Base-by-base conservation (phyloP, 2,797 vertebrate genomes). In the Chaenodraco wilsoni region DNA sequence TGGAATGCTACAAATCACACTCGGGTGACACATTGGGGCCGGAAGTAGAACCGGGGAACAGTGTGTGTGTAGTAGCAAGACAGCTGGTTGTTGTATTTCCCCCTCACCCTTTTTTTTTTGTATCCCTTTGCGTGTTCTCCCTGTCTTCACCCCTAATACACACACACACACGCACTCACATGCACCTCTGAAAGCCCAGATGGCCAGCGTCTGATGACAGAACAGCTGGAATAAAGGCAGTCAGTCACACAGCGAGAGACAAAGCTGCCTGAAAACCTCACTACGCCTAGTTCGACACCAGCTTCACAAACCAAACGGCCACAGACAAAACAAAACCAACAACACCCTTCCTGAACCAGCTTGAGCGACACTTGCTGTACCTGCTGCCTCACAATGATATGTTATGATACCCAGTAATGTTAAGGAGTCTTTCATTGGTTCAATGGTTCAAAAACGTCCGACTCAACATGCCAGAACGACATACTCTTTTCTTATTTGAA, bases 21-120 rank as follows among this genome's bases (percentile, higher is more conserved):
- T 49, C 2, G 27, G 63, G 87, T 82, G 83, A 90, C 84, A 87
- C 72, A 49, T 37, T 73, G 43, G 64, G 79, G 61, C 82, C 70
- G 75, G 79, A 84, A 89, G 87, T 79, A 43, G 44, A 63, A 48
- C 68, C 19, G 9, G 64, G 77, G 65, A 76, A 76, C 74, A 71
- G 81, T 62, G 68, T 62, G 68, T 73, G 84, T 21, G 21, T 21
- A 21, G 21, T 12, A 81, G 72, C 59, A 52, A 74, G 88, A 93
- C 93, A 95, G 94, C 94, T 94, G 94, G 83, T 85, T 83, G 84
- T 87, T 90, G 83, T 84, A 86, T 83, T 87, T 70, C 67, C 79
- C 77, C 87, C 77, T 54, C 69, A 69, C 73, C 78, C 84, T 84
- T 88, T 27, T 84, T 84, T 89, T 91, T 90, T 89, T 84, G 19